A percentile compares a stretch with the other conserved stretches of the same genome.
phyloP scores from a whole-genome alignment of 2,888 invertebrate genomes.

The Aporophyla nigra region DNA sequence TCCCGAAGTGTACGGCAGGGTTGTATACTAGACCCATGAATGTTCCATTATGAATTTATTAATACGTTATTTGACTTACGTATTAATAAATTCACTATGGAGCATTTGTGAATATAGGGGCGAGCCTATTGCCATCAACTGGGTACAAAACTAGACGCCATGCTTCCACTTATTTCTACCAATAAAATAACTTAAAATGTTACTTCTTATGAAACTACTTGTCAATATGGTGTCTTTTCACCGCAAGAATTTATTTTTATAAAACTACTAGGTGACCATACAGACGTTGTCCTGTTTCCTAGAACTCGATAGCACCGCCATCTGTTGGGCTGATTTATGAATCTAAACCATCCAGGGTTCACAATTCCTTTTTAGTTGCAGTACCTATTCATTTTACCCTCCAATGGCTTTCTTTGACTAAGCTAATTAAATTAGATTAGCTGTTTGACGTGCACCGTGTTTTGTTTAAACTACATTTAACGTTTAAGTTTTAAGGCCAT shows the following conservation, averaged over 20 bases:
- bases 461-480: not conserved
- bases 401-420: conserved; percentile 3
- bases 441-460: not conserved
- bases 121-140: not conserved
- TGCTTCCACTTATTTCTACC: not conserved
- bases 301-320: too few relatives aligned
- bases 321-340: too few relatives aligned
- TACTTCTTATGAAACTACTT: not conserved
- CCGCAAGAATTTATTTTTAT: not conserved
- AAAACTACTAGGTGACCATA: too few relatives aligned
- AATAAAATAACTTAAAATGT: not conserved
- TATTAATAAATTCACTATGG: too few relatives aligned
- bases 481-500: not conserved
- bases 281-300: too few relatives aligned
- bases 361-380: not conserved
- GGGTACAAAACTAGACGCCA: not conserved
- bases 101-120: too few relatives aligned
- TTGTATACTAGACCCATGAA: too few relatives aligned
- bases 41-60: too few relatives aligned
- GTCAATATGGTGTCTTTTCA: not conserved
- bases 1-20: not conserved
- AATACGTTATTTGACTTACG: too few relatives aligned
- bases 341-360: too few relatives aligned
- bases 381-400: conserved; percentile 5
- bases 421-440: conserved; percentile 15